Evolutionary conservation across 1,140 invertebrate genomes (phyloP).

Genomic region (Plectrocnemia conspersa): DNA sequence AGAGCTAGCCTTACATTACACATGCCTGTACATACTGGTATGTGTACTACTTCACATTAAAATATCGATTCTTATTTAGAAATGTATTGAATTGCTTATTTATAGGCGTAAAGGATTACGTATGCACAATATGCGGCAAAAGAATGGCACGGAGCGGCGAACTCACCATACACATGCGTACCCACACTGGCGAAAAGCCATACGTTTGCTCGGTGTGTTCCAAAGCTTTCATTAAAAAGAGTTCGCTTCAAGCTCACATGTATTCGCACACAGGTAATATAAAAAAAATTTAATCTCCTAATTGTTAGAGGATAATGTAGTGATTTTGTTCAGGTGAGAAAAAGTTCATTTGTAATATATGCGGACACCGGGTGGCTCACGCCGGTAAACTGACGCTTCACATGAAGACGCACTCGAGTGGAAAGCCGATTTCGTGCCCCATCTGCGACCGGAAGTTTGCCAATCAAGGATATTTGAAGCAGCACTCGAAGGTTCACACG

Average conservation of each 20-base stretch:
- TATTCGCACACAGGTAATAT: constrained; percentile 30
- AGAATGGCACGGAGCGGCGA: constrained; percentile 33
- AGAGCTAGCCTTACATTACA: constrained; percentile 27
- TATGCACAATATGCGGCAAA: constrained; percentile 32
- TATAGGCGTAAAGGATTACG: constrained; percentile 29
- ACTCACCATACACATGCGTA: constrained; percentile 39
- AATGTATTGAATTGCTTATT: constrained; percentile 40
- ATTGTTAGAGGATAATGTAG: constrained; percentile 1
- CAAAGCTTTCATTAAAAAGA: constrained; percentile 37
- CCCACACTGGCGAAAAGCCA: constrained; percentile 50
- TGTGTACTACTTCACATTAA: constrained; percentile 45
- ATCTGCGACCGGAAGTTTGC: constrained; percentile 58
- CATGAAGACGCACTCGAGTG: constrained; percentile 57
- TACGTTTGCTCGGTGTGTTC: constrained; percentile 37
- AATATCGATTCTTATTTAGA: constrained; percentile 55
- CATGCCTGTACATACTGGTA: constrained; percentile 34
- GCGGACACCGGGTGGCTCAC: constrained; percentile 28
- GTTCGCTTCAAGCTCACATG: constrained; percentile 30
- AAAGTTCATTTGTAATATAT: constrained; percentile 32
- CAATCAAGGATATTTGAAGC: constrained; percentile 30
- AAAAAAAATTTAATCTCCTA: background rate
- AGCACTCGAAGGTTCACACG: constrained; percentile 32
- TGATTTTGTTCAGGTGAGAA: constrained; percentile 25
- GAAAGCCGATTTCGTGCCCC: constrained; percentile 59
- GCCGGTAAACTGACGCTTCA: constrained; percentile 49